phyloP scores from a whole-genome alignment of 2,113 vertebrate genomes.

The Verasper variegatus region DNA sequence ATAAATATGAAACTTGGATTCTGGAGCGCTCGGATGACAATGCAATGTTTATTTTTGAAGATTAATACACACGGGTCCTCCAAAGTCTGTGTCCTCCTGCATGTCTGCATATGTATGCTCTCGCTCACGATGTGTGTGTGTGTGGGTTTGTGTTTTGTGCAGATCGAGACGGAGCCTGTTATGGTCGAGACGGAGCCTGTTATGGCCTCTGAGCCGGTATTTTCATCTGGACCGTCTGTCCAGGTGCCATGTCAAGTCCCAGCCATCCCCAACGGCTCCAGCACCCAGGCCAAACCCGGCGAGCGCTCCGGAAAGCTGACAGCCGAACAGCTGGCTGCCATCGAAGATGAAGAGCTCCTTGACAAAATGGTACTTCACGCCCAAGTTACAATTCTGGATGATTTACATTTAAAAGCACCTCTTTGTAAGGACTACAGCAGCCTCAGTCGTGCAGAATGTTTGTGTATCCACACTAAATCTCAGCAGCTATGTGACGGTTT shows the following conservation, averaged over 20 bases:
- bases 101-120: neutral
- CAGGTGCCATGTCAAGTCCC: slow-evolving; percentile 61
- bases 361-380: slow-evolving; percentile 92
- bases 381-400: slow-evolving; percentile 13
- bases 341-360: slow-evolving; percentile 92
- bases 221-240: slow-evolving; percentile 55
- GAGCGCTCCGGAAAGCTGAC: slow-evolving; percentile 82
- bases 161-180: slow-evolving; percentile 85
- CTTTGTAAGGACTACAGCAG: slow-evolving; percentile 2
- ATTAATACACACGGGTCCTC: neutral
- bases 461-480: slow-evolving; percentile 13
- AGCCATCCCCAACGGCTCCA: slow-evolving; percentile 81
- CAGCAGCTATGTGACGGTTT: neutral
- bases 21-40: too few relatives aligned
- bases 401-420: slow-evolving; percentile 32
- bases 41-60: too few relatives aligned
- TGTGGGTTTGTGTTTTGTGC: slow-evolving; percentile 28
- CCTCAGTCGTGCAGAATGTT: slow-evolving; percentile 9
- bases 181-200: slow-evolving; percentile 73
- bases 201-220: slow-evolving; percentile 75
- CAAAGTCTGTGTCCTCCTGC: neutral
- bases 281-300: slow-evolving; percentile 65
- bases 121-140: slow-evolving; percentile 1
- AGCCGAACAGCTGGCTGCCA: slow-evolving; percentile 84
- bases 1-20: too few relatives aligned